Percentiles rank a stretch among this genome's conserved stretches.
Conservation (phyloP, 2,797 vertebrate genomes). For the Benthosema pterotum region DNA sequence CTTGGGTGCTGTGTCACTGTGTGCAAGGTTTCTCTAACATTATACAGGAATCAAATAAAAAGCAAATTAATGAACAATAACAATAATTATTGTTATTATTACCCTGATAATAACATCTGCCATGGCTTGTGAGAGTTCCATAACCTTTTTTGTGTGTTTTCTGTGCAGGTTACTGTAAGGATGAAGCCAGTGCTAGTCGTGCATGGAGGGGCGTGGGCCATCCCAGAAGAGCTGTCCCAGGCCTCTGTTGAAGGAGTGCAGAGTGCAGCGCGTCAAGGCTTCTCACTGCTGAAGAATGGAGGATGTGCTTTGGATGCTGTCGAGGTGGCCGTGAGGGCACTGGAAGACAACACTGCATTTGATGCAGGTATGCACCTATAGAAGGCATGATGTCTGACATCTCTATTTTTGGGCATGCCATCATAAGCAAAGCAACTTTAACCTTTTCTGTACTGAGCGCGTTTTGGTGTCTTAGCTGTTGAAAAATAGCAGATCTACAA, state of each 20-base stretch:
- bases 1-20: too few relatives aligned
- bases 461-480: too few relatives aligned
- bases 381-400: too few relatives aligned
- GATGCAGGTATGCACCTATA: slow-evolving; percentile 70
- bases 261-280: slow-evolving; percentile 65
- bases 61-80: background rate
- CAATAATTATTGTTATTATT: too few relatives aligned
- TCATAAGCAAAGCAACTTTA: too few relatives aligned
- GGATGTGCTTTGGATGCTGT: slow-evolving; percentile 79
- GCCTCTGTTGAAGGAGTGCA: slow-evolving; percentile 76
- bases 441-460: too few relatives aligned
- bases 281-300: slow-evolving; percentile 64
- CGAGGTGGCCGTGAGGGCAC: slow-evolving; percentile 73
- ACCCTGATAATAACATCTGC: background rate
- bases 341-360: slow-evolving; percentile 80
- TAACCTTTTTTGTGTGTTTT: slow-evolving; percentile 2
- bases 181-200: slow-evolving; percentile 80
- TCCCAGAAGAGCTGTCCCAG: slow-evolving; percentile 72
- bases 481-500: too few relatives aligned
- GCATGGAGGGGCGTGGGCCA: slow-evolving; percentile 83
- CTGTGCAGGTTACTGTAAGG: slow-evolving; percentile 27
- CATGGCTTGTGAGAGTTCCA: background rate
- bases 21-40: too few relatives aligned
- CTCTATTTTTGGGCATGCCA: too few relatives aligned
- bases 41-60: background rate